Percentiles rank a stretch among this genome's conserved stretches.
Conservation (phyloP, 2,797 vertebrate species). For the Octomys mimax region DNA sequence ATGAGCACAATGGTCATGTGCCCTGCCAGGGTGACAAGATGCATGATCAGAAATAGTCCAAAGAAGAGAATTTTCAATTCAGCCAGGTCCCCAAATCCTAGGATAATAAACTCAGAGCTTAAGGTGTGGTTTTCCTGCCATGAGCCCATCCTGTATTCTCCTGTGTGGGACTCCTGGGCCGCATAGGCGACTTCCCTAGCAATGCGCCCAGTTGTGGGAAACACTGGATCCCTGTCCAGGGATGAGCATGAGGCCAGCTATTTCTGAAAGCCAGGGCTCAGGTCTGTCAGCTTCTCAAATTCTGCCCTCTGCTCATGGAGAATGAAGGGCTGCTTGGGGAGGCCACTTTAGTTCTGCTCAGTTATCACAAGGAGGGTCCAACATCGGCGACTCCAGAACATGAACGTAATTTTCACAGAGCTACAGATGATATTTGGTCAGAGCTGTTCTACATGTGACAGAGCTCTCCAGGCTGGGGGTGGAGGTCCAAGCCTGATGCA, state of each 20-base stretch:
- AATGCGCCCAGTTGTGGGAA: background rate
- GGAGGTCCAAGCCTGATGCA: background rate
- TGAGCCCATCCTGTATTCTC: background rate
- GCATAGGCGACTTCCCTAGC: background rate
- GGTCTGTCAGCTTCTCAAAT: background rate
- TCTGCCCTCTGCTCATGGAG: background rate
- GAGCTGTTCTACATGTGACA: background rate
- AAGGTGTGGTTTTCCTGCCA: constrained; percentile 33
- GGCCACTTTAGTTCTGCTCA: background rate
- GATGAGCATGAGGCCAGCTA: background rate
- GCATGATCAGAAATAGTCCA: constrained; percentile 66
- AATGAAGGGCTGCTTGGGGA: background rate
- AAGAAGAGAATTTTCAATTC: constrained; percentile 56
- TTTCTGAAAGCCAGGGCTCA: background rate
- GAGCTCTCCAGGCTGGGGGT: background rate
- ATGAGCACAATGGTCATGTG: constrained; percentile 61
- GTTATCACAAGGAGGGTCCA: background rate
- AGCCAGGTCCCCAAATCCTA: constrained; percentile 63
- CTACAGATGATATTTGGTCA: background rate
- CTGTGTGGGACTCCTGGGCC: background rate
- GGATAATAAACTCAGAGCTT: constrained; percentile 63
- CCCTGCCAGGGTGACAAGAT: constrained; percentile 60
- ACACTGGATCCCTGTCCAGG: background rate
- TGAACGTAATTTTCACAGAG: background rate
- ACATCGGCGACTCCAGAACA: background rate